Evolutionary conservation across 2,797 vertebrate genomes (phyloP).

Genomic region (Apogon hyalosoma): DNA sequence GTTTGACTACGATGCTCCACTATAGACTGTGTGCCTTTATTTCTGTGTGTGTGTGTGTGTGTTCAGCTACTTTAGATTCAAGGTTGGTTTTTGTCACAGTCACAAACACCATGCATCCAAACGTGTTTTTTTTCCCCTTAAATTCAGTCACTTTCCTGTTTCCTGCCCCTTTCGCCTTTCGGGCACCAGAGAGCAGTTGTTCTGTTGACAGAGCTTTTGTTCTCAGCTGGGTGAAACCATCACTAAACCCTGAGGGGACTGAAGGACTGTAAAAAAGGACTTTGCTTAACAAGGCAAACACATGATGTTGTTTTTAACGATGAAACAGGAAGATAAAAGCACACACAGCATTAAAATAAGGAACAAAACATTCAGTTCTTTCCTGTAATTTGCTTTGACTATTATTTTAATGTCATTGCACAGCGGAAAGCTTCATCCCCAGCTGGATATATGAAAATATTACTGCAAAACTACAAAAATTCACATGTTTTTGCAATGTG

Average conservation of each 20-base stretch:
- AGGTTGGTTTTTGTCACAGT: slow-evolving; percentile 64
- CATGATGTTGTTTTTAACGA: slow-evolving; percentile 30
- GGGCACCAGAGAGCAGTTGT: slow-evolving; percentile 62
- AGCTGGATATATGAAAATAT: background rate
- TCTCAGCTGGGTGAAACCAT: slow-evolving; percentile 48
- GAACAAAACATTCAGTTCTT: slow-evolving; percentile 12
- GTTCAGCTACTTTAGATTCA: slow-evolving; percentile 70
- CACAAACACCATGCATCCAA: slow-evolving; percentile 55
- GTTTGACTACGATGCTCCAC: background rate
- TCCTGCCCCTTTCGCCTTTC: slow-evolving; percentile 58
- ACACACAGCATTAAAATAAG: slow-evolving; percentile 15
- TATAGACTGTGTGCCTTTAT: background rate
- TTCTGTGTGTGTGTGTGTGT: slow-evolving; percentile 30
- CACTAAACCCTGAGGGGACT: slow-evolving; percentile 33
- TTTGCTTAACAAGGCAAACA: slow-evolving; percentile 39
- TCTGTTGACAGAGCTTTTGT: slow-evolving; percentile 67
- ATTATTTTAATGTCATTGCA: background rate
- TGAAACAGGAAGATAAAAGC: slow-evolving; percentile 29
- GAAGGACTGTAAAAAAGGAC: slow-evolving; percentile 44
- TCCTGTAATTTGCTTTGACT: slow-evolving; percentile 1
- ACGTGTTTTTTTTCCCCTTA: slow-evolving; percentile 44
- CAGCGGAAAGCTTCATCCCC: slow-evolving; percentile 7
- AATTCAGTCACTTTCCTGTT: slow-evolving; percentile 67
- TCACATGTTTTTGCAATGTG: slow-evolving; percentile 14
- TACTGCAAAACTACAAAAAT: background rate